A percentile compares a stretch with the other conserved stretches of the same genome.
Evolutionary conservation across 1,140 invertebrate genomes (phyloP).

Genomic region (Drosophila insularis): DNA sequence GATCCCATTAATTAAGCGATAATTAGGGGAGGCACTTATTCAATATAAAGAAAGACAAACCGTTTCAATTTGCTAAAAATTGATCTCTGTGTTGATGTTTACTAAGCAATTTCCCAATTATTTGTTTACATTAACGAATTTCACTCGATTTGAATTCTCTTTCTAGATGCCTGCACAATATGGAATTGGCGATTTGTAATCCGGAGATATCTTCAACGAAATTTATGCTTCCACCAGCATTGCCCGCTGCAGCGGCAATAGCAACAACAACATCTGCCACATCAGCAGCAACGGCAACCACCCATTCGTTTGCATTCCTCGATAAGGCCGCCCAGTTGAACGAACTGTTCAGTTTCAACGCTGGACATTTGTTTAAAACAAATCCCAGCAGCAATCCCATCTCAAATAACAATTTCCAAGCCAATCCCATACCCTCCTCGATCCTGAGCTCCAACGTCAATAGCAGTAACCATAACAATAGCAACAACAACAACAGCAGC

Average conservation of each 20-base stretch:
- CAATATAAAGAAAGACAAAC: slow-evolving; percentile 4
- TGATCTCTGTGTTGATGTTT: slow-evolving; percentile 35
- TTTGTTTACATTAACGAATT: slow-evolving; percentile 23
- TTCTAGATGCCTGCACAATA: slow-evolving; percentile 73
- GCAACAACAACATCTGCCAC: slow-evolving; percentile 44
- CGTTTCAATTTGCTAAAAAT: slow-evolving; percentile 15
- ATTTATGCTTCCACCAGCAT: slow-evolving; percentile 77
- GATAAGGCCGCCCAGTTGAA: slow-evolving; percentile 53
- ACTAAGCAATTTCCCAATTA: slow-evolving; percentile 24
- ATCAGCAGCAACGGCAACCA: slow-evolving; percentile 37
- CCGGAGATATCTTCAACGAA: slow-evolving; percentile 75
- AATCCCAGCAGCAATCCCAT: slow-evolving; percentile 20
- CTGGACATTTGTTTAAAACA: slow-evolving; percentile 60
- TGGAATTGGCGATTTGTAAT: slow-evolving; percentile 82
- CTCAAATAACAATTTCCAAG: slow-evolving; percentile 13
- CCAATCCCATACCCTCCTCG: slow-evolving; percentile 21
- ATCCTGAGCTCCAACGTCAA: slow-evolving; percentile 36
- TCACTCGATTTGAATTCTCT: not conserved
- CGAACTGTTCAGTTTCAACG: slow-evolving; percentile 66
- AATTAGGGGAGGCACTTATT: slow-evolving; percentile 36
- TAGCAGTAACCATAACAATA: slow-evolving; percentile 27
- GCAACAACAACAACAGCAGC: not conserved
- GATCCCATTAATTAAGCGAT: slow-evolving; percentile 56
- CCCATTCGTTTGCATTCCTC: slow-evolving; percentile 38
- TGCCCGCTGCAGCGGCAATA: slow-evolving; percentile 50